Conservation (phyloP, 1,140 invertebrate genomes). For the Drosophila kanapiae region DNA sequence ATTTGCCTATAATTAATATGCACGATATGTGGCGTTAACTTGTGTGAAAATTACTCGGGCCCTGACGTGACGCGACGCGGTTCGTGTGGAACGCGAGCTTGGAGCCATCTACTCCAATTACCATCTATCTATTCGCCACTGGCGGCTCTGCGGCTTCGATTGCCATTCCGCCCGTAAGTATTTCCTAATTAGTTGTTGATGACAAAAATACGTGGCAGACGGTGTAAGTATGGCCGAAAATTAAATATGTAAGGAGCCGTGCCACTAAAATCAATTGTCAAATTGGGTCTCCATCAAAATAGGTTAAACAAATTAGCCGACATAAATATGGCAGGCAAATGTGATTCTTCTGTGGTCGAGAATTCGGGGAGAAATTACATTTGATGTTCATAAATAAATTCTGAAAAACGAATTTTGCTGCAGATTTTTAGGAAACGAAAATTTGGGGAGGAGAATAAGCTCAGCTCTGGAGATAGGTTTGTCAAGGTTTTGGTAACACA, state of each 20-base stretch:
- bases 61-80: conserved; percentile 64
- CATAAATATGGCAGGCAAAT: background rate
- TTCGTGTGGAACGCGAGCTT: conserved; percentile 51
- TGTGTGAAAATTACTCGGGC: conserved; percentile 80
- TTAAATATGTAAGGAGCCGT: conserved; percentile 16
- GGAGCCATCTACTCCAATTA: conserved; percentile 46
- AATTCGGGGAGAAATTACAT: background rate
- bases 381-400: background rate
- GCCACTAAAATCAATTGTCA: conserved; percentile 31
- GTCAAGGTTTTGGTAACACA: no score
- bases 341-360: background rate
- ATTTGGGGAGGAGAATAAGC: no score
- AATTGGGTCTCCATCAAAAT: conserved; percentile 20
- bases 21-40: conserved; percentile 81
- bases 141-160: conserved; percentile 53
- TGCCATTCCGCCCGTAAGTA: conserved; percentile 48
- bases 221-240: background rate
- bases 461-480: no score
- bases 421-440: background rate
- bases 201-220: conserved; percentile 39
- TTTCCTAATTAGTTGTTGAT: conserved; percentile 75
- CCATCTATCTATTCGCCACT: conserved; percentile 29
- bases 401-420: background rate
- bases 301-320: conserved; percentile 12
- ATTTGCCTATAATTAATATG: conserved; percentile 80